Conservation (phyloP, 2,797 vertebrate genomes). For the Toxotes lorentzi region DNA sequence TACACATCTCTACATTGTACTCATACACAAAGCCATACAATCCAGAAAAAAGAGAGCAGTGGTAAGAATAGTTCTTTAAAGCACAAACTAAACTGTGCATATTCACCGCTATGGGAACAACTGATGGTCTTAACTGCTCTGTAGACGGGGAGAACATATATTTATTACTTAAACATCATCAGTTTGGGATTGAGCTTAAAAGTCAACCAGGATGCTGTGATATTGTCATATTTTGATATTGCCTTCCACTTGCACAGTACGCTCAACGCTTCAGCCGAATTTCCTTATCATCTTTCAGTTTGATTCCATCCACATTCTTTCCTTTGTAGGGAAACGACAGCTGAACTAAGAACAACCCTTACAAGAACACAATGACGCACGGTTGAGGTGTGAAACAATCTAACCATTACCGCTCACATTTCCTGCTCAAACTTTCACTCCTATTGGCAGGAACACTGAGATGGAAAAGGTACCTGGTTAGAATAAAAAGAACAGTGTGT, state of each 20-base stretch:
- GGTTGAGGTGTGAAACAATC: constrained; percentile 1
- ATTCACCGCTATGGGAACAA: constrained; percentile 12
- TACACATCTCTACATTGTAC: not conserved
- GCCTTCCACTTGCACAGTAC: constrained; percentile 5
- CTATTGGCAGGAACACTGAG: not conserved
- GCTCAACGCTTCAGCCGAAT: not conserved
- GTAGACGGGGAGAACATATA: not conserved
- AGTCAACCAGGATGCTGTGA: not conserved
- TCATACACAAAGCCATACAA: not conserved
- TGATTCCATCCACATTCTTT: not conserved
- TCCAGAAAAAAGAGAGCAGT: not conserved
- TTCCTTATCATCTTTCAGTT: constrained; percentile 5
- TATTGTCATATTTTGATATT: constrained; percentile 8
- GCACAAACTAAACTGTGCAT: constrained; percentile 4
- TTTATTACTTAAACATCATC: constrained; percentile 13
- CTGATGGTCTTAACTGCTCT: not conserved
- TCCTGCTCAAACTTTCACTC: not conserved
- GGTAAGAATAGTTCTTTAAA: not conserved
- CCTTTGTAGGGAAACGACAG: constrained; percentile 1
- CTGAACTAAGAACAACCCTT: not conserved
- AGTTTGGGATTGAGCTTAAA: constrained; percentile 9
- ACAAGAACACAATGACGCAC: not conserved
- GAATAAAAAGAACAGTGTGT: constrained; percentile 22
- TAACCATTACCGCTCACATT: not conserved
- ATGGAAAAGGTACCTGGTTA: not conserved